Percentiles rank a stretch among this genome's conserved stretches.
These are phyloP conservation scores for Temnothorax curvispinosus DNA, from an alignment of 1,140 invertebrate species.

Conservation along the genomic window DNA sequence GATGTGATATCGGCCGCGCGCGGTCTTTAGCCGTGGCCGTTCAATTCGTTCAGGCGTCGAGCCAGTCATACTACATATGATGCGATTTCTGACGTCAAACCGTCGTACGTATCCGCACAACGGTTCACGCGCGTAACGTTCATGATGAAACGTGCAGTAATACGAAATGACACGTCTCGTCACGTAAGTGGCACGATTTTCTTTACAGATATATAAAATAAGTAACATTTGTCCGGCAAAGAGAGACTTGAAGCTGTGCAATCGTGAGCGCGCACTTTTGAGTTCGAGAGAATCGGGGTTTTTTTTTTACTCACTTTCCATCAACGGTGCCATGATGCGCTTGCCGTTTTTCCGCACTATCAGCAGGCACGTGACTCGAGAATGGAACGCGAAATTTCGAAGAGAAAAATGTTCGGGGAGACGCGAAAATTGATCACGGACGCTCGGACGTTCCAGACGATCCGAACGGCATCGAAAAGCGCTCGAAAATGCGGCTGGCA, in stretches of 20 bases:
- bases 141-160: not conserved
- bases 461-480: not conserved
- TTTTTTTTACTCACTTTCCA: slow-evolving; percentile 11
- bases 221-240: not conserved
- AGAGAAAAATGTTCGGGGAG: not conserved
- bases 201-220: not conserved
- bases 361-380: not conserved
- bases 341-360: not conserved
- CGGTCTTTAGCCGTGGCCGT: not conserved
- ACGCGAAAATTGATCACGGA: not conserved
- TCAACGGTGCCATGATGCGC: slow-evolving; percentile 9
- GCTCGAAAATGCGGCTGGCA: not conserved
- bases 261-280: not conserved
- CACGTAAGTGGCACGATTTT: not conserved
- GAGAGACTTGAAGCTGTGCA: no score
- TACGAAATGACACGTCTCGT: not conserved
- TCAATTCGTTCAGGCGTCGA: not conserved
- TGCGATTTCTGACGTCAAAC: not conserved
- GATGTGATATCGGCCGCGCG: not conserved
- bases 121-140: not conserved
- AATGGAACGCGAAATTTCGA: not conserved
- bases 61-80: not conserved
- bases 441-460: not conserved
- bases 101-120: not conserved
- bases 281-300: not conserved